Conservation (phyloP, 1,140 invertebrate species). For the Oreohelix idahoensis region DNA sequence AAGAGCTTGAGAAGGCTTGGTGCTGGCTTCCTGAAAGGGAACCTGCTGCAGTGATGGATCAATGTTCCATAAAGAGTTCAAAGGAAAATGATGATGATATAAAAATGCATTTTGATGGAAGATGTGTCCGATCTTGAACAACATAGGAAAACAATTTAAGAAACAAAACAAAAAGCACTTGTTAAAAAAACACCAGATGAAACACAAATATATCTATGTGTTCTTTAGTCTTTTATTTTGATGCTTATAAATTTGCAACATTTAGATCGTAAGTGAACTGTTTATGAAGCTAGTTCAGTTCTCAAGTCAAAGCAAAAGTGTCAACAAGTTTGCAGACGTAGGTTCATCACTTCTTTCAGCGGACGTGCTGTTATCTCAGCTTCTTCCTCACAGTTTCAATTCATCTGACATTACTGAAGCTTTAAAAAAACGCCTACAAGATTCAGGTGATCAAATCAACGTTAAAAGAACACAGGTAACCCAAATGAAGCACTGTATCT, state of each 20-base stretch:
- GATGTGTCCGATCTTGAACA: not conserved
- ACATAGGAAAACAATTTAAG: not conserved
- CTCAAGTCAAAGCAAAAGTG: not conserved
- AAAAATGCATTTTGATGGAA: not conserved
- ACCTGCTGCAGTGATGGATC: too few species aligned
- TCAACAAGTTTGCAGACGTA: slow-evolving; percentile 1
- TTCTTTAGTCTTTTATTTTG: not conserved
- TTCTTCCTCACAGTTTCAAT: too few species aligned
- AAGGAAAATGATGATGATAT: too few species aligned
- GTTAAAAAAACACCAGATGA: not conserved
- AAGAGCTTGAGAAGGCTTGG: too few species aligned
- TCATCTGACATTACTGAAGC: too few species aligned
- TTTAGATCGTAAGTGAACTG: not conserved
- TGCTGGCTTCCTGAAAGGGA: too few species aligned
- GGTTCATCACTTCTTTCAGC: not conserved
- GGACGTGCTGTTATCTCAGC: not conserved
- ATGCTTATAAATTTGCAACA: slow-evolving; percentile 6
- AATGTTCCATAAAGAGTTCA: too few species aligned
- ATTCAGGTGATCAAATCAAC: too few species aligned
- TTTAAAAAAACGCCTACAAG: too few species aligned
- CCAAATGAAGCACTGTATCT: too few species aligned
- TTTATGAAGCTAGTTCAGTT: not conserved
- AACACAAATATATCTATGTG: not conserved
- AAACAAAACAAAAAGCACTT: not conserved
- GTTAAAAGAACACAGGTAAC: too few species aligned